Conservation (phyloP, 2,113 vertebrate genomes). For the Pheucticus melanocephalus region DNA sequence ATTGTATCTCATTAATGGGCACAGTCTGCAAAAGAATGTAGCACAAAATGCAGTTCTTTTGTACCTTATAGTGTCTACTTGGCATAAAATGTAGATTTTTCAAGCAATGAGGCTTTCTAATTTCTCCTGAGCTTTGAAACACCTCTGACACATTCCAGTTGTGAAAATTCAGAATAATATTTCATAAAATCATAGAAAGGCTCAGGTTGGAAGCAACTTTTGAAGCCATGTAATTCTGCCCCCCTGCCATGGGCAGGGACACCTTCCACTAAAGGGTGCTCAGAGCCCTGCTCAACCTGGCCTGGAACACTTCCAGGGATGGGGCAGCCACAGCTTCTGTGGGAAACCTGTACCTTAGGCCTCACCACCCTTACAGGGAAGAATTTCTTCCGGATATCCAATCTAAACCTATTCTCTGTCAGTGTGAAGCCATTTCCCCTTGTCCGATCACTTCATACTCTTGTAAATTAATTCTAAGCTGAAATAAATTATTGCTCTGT, state of each 20-base stretch:
- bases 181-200: background rate
- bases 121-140: background rate
- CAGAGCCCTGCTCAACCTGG: accelerated
- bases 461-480: background rate
- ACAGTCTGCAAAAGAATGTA: background rate
- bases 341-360: background rate
- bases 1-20: background rate
- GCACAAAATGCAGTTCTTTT: background rate
- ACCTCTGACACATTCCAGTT: background rate
- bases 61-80: background rate
- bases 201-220: background rate
- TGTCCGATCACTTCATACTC: background rate
- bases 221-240: background rate
- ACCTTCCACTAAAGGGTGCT: accelerated
- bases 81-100: background rate
- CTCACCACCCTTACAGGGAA: background rate
- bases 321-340: background rate
- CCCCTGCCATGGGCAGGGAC: background rate
- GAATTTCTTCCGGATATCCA: background rate
- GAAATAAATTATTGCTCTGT: background rate
- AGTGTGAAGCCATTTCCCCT: background rate
- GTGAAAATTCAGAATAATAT: background rate
- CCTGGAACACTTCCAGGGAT: background rate
- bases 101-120: background rate
- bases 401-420: background rate